Evolutionary conservation across 2,888 invertebrate species (phyloP), one percentile per base, ranked within the genome.

Genomic region (Drymonia ruficornis): DNA sequence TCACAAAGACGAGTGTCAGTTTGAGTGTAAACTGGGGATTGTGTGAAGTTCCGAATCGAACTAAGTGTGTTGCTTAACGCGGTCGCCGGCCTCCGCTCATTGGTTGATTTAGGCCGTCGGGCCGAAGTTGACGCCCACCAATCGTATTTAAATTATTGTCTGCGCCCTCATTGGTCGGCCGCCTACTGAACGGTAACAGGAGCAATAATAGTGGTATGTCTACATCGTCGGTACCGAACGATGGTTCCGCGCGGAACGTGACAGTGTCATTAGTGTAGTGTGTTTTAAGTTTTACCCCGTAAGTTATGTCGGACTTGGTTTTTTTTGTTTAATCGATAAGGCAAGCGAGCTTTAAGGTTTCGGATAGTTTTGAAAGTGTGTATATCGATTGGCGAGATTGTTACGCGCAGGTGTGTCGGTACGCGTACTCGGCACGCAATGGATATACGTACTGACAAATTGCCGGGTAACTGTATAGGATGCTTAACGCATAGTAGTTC

Each of bases 121-220:
- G n/a, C n/a, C 31, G 3, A 31, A 31, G 11, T 31, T 31, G 31
- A 31, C 31, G 12, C 23, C 23, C 23, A 23, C 23, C 23, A 23
- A 23, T 23, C 23, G 3, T 23, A 23, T 23, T 31, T 31, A 1
- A 31, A 31, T 31, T 31, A 12, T 12, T 31, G 31, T 31, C 9
- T 11, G 4, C 44, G 2, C n/a, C 23, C 44, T 16, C 46, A 46
- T 31, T 31, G 46, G 47, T 34, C 31, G 34, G 13, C n/a, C 16
- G 47, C 18, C 18, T 18, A 34, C 31, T 16, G 16, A 47, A 23
- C 29, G 29, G 47, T 34, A 34, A 16, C 34, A 34, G 31, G 63
- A 70, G 70, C 70, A 70, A 70, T 70, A 70, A 70, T 70, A 70
- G 70, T 70, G 72, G 61, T 69, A 71, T 61, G 67, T 63, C 59